A percentile compares a stretch with the other conserved stretches of the same genome.
Conservation (phyloP, 1,140 invertebrate species). For the Propsilocerus akamusi region DNA sequence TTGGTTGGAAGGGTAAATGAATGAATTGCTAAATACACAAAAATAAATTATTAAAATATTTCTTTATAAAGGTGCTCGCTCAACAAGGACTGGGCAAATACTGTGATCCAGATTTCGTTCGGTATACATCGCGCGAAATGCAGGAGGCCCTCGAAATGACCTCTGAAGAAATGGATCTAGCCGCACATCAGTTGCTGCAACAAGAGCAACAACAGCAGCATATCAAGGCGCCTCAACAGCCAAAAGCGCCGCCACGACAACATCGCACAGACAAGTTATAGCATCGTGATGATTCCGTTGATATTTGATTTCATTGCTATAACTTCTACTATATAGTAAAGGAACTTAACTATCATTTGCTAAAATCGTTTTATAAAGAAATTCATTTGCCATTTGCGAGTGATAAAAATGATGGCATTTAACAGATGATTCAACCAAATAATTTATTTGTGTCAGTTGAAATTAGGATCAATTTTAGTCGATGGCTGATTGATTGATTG, state of each 20-base stretch:
- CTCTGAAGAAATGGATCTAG: conserved; percentile 75
- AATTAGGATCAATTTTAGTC: too few species aligned
- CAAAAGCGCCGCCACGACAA: background rate
- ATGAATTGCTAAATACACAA: background rate
- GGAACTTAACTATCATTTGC: too few species aligned
- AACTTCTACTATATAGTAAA: too few species aligned
- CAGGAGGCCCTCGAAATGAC: conserved; percentile 93
- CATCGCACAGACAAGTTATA: background rate
- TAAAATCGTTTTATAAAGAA: too few species aligned
- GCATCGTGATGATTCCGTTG: too few species aligned
- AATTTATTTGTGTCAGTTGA: too few species aligned
- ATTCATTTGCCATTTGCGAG: too few species aligned
- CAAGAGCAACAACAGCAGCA: background rate
- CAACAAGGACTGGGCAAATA: conserved; percentile 88
- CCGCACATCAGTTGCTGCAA: conserved; percentile 15
- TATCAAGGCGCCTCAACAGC: background rate
- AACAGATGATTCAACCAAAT: too few species aligned
- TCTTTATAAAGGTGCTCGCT: conserved; percentile 50
- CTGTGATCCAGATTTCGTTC: conserved; percentile 82
- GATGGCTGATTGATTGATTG: too few species aligned
- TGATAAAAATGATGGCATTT: too few species aligned
- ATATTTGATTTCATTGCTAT: too few species aligned
- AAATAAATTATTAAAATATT: background rate
- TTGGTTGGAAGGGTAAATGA: conserved; percentile 68
- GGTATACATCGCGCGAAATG: conserved; percentile 80